These are phyloP conservation scores for Dermatemys mawii DNA, from an alignment of 2,113 vertebrate species.

Conservation along the genomic window DNA sequence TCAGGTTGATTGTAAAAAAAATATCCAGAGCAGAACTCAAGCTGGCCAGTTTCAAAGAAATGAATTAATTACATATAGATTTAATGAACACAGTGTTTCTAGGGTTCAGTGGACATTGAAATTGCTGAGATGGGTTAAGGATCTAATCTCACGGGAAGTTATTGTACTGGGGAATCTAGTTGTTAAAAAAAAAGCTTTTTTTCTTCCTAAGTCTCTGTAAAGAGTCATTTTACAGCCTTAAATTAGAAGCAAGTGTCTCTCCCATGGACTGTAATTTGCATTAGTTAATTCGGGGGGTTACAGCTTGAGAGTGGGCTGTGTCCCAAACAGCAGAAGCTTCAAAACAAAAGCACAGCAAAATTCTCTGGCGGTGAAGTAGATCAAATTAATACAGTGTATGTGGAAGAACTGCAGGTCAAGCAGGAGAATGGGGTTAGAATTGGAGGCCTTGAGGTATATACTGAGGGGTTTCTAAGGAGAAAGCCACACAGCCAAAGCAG, in stretches of 20 bases:
- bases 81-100: conserved; percentile 31
- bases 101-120: conserved; percentile 14
- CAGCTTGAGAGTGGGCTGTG: background rate
- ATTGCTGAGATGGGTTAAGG: background rate
- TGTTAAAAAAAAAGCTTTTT: background rate
- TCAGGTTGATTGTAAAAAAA: background rate
- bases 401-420: background rate
- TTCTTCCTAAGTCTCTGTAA: background rate
- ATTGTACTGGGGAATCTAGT: background rate
- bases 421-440: background rate
- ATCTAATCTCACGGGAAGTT: background rate
- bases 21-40: background rate
- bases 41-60: conserved; percentile 7
- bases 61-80: conserved; percentile 37
- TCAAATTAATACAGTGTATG: background rate
- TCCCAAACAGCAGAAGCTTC: background rate
- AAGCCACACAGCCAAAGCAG: background rate
- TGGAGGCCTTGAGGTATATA: background rate
- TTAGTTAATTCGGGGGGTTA: background rate
- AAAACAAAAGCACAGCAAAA: background rate
- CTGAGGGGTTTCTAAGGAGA: background rate
- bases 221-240: background rate
- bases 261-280: background rate
- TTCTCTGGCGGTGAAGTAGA: background rate
- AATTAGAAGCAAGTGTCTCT: background rate